Percentiles rank a stretch among this genome's conserved stretches.
Conservation (phyloP, 37 sponge, comb jelly and placozoan species). For the Crambe crambe region DNA sequence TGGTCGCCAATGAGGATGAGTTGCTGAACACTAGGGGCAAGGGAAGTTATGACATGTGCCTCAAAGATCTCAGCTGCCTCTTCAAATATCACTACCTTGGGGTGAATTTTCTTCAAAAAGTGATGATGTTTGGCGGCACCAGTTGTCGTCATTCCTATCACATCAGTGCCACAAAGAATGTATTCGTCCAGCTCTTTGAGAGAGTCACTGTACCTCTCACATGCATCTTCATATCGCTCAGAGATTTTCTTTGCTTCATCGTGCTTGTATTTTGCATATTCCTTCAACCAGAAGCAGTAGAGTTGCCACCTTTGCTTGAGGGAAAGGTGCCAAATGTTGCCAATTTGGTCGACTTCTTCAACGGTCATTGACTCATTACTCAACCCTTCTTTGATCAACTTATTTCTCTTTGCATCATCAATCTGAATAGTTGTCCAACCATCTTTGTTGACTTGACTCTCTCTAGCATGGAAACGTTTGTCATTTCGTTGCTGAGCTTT, state of each 20-base stretch:
- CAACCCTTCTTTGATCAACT: slow-evolving; percentile 26
- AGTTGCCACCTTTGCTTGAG: slow-evolving; percentile 54
- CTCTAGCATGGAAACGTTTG: background rate
- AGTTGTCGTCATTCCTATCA: slow-evolving; percentile 94
- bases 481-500: background rate
- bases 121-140: slow-evolving; percentile 86
- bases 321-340: slow-evolving; percentile 22
- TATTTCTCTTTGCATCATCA: slow-evolving; percentile 14
- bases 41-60: slow-evolving; percentile 80
- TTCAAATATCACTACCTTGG: slow-evolving; percentile 91
- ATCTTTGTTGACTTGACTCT: background rate
- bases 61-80: slow-evolving; percentile 97
- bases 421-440: slow-evolving; percentile 57
- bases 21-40: slow-evolving; percentile 81
- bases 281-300: slow-evolving; percentile 62
- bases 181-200: slow-evolving; percentile 38
- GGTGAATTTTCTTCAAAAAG: slow-evolving; percentile 56
- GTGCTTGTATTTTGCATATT: slow-evolving; percentile 17
- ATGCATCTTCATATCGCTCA: slow-evolving; percentile 20
- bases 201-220: slow-evolving; percentile 18
- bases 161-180: slow-evolving; percentile 51
- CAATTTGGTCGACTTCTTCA: slow-evolving; percentile 13
- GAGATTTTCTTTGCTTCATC: background rate
- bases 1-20: slow-evolving; percentile 96
- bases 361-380: slow-evolving; percentile 39